phyloP scores from a whole-genome alignment of 2,888 invertebrate genomes.

The Ditylenchus weischeri region DNA sequence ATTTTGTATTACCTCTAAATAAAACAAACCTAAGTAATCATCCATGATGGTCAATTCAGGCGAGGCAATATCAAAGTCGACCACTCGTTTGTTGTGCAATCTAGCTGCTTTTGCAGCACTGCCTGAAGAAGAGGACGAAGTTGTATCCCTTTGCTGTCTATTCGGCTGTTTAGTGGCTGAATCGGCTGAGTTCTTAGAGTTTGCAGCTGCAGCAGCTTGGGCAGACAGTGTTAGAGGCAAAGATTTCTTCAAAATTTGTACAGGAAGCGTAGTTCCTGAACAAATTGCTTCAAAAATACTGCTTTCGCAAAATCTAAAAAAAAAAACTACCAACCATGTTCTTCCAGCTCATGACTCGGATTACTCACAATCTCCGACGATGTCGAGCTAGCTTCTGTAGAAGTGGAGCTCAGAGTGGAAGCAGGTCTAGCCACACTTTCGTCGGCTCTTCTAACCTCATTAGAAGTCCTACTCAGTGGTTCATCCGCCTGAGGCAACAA shows the following conservation, averaged over 20 bases:
- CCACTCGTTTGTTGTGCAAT: conserved; percentile 18
- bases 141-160: conserved; percentile 11
- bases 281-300: too few relatives aligned
- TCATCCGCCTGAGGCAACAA: not conserved
- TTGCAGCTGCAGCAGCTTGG: conserved; percentile 11
- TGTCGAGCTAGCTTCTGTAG: not conserved
- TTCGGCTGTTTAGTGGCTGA: conserved; percentile 9
- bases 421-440: not conserved
- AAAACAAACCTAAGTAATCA: conserved; percentile 30
- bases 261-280: not conserved
- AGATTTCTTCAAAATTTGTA: conserved; percentile 2
- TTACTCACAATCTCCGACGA: too few relatives aligned
- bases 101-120: not conserved
- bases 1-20: too few relatives aligned
- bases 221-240: not conserved
- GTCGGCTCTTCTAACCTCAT: too few relatives aligned
- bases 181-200: conserved; percentile 15
- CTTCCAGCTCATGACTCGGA: not conserved
- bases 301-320: not conserved
- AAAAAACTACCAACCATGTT: not conserved
- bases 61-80: conserved; percentile 54
- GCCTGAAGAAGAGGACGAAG: conserved; percentile 7
- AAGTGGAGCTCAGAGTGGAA: not conserved
- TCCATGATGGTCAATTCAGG: conserved; percentile 55
- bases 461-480: not conserved